A percentile compares a stretch with the other conserved stretches of the same genome.
Evolutionary conservation across 92 coral and sea anemone genomes (phyloP).

Genomic region (Umimayanthus kanabou): DNA sequence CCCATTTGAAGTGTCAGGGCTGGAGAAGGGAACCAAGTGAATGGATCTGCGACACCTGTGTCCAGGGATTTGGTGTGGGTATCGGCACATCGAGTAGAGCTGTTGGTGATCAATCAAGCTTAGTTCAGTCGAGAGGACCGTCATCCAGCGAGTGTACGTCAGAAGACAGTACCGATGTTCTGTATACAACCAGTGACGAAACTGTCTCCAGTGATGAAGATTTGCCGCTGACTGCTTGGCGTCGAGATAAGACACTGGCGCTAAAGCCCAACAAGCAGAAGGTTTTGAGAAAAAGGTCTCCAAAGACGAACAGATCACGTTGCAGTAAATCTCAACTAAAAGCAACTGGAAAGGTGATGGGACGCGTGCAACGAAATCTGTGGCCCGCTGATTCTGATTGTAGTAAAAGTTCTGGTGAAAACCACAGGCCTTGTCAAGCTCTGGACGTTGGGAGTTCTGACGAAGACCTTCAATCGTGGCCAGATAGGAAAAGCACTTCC

Average conservation of each 20-base stretch:
- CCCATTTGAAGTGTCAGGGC: conserved; percentile 76
- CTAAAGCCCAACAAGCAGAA: background rate
- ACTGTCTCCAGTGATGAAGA: conserved; percentile 51
- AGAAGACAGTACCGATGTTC: conserved; percentile 32
- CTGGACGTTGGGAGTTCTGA: background rate
- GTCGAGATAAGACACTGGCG: background rate
- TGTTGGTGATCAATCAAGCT: conserved; percentile 45
- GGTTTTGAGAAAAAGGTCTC: background rate
- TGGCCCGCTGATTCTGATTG: background rate
- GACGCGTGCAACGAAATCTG: background rate
- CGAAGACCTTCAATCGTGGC: background rate
- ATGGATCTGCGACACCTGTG: conserved; percentile 72
- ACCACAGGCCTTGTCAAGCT: background rate
- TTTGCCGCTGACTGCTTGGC: background rate
- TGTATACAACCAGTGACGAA: conserved; percentile 22
- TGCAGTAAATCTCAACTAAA: background rate
- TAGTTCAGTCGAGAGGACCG: conserved; percentile 1
- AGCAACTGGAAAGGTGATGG: background rate
- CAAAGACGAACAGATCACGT: background rate
- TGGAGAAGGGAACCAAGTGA: conserved; percentile 65
- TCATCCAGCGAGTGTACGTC: conserved; percentile 24
- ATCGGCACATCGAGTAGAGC: conserved; percentile 25
- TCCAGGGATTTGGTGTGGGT: conserved; percentile 3
- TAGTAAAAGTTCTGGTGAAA: conserved; percentile 23
- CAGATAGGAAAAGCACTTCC: background rate